These are phyloP conservation scores for Parnassius apollo DNA, from an alignment of 2,888 invertebrate species.

Conservation along the genomic window DNA sequence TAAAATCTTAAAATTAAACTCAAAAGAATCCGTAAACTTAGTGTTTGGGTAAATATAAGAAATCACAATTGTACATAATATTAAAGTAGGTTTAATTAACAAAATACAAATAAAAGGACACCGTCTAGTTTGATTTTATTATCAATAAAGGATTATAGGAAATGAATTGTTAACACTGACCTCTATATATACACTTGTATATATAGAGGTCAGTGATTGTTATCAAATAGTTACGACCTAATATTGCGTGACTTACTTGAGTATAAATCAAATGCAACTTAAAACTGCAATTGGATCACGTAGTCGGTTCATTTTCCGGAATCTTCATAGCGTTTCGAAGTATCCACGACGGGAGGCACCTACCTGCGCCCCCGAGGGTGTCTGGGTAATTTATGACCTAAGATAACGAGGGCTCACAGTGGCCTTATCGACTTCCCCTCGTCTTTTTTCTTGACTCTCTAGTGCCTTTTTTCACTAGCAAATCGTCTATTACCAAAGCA, in stretches of 20 bases:
- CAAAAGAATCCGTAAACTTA: no score
- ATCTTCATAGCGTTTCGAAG: conserved; percentile 62
- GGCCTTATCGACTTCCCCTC: conserved; percentile 74
- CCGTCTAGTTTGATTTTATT: background rate
- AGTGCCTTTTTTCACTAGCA: conserved; percentile 69
- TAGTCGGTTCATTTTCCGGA: conserved; percentile 76
- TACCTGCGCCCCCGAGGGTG: conserved; percentile 74
- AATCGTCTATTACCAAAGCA: conserved; percentile 65
- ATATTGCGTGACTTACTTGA: conserved; percentile 49
- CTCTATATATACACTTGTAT: no score
- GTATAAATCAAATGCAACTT: conserved; percentile 70
- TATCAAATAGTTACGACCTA: conserved; percentile 38
- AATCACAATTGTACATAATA: no score
- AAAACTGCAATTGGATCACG: conserved; percentile 80
- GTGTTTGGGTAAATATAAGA: no score
- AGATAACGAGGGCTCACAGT: conserved; percentile 78
- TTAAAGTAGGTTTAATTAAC: background rate
- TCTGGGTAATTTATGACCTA: conserved; percentile 75
- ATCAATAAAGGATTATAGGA: conserved; percentile 30
- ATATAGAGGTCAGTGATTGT: no score
- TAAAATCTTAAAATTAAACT: no score
- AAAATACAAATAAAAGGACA: no score
- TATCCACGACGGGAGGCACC: conserved; percentile 53
- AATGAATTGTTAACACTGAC: conserved; percentile 30
- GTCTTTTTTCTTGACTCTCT: conserved; percentile 64